Evolutionary conservation across 1,140 invertebrate species (phyloP), one percentile per base, ranked within the genome.

Genomic region (Hyles euphorbiae): DNA sequence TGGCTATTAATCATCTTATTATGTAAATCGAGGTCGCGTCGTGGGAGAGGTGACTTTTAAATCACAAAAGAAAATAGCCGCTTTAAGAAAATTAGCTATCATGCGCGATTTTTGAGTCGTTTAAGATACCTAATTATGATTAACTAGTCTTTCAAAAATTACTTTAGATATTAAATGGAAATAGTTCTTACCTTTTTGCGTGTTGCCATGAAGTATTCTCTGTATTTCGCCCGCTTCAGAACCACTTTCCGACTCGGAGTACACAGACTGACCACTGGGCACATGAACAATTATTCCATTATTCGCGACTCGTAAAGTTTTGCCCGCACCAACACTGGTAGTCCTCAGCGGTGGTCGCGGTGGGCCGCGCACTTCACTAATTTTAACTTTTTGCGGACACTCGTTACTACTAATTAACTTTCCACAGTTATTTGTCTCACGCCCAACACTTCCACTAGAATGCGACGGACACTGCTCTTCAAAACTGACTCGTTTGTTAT

Each of bases 191-290:
- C 84, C 85, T 76, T 78, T 83, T 36, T 50, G 59, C 4, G 75
- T 66, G 53, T 83, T 89, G 58, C 77, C 89, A 32, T 91, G 90
- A 81, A 93, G 82, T 59, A 93, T 93, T 63, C 90, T 83, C 53
- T 92, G 91, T 48, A 93, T 90, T 76, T 94, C 92, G 4, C 91
- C 91, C 46, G 90, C 91, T 72, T 93, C 91, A 6, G 92, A 93
- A n/a, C 92, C 92, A 63, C 91, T 92, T 70, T 93, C 91, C 56
- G 91, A 92, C 65, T 91, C 90, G 5, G 89, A 91, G 55, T 72
- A 82, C 50, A 79, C n/a, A 45, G 70, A 76, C 48, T 71, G 62
- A 60, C 61, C 59, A 66, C 53, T 44, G n/a, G 56, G 33, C 49
- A 62, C 33, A 53, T 57, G 60, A 8, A 58, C 45, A 60, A 49